These are phyloP conservation scores for Luperina testacea DNA, from an alignment of 2,888 invertebrate species.

Conservation along the genomic window DNA sequence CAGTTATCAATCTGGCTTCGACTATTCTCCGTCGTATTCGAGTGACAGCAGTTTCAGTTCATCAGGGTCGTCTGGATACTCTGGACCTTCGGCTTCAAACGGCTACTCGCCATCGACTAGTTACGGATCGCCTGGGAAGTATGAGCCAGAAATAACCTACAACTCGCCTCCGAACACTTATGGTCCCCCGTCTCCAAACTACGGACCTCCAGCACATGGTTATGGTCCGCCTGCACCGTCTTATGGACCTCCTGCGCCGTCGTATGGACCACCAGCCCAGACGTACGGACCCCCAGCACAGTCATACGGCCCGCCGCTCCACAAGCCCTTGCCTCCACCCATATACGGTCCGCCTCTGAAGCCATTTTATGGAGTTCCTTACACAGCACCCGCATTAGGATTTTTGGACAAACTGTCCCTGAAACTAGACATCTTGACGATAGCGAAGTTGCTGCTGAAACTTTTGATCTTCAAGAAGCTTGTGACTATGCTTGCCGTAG, in stretches of 20 bases:
- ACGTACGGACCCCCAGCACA: conserved; percentile 82
- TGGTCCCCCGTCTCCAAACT: conserved; percentile 73
- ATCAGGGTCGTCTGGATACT: conserved; percentile 74
- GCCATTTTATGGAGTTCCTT: conserved; percentile 89
- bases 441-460: conserved; percentile 94
- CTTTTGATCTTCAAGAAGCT: conserved; percentile 95
- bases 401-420: conserved; percentile 92
- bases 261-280: conserved; percentile 85
- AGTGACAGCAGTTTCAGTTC: conserved; percentile 79
- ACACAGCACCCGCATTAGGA: conserved; percentile 88
- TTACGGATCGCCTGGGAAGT: conserved; percentile 82
- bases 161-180: conserved; percentile 74
- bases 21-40: conserved; percentile 83
- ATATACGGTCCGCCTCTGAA: conserved; percentile 85
- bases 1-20: conserved; percentile 83
- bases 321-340: conserved; percentile 77
- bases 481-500: conserved; percentile 94
- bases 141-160: conserved; percentile 72
- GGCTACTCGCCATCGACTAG: conserved; percentile 78
- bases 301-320: conserved; percentile 81
- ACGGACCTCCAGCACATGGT: conserved; percentile 80
- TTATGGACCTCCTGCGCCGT: conserved; percentile 83
- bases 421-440: conserved; percentile 92
- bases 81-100: conserved; percentile 73
- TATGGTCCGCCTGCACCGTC: conserved; percentile 81